Conservation (phyloP, 2,888 invertebrate species). For the Heliconius cydno region DNA sequence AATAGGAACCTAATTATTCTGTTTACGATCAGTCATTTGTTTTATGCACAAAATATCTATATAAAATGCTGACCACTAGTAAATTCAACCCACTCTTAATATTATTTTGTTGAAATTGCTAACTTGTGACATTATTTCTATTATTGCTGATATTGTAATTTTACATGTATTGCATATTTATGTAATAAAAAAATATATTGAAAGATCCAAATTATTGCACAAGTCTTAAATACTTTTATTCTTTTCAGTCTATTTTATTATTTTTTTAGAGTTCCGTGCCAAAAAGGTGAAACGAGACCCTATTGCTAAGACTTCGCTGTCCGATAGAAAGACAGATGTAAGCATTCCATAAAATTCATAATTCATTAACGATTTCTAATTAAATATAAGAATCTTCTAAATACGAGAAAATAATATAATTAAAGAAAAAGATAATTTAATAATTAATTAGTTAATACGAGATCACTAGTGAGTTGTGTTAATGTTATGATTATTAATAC, state of each 20-base stretch:
- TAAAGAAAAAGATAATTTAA: no score
- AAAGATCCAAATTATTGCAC: not conserved
- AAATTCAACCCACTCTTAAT: constrained; percentile 8
- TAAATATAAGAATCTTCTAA: no score
- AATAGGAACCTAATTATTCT: not conserved
- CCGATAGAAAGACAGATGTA: not conserved
- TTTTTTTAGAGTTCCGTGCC: not conserved
- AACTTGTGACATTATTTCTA: constrained; percentile 8
- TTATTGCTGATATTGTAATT: not conserved
- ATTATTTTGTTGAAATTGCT: constrained; percentile 11
- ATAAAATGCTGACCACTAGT: not conserved
- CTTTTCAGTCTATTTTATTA: not conserved
- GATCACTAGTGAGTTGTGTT: not conserved
- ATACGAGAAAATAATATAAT: no score
- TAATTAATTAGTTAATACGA: not conserved
- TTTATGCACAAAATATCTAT: not conserved
- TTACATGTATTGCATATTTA: not conserved
- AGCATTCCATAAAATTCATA: not conserved
- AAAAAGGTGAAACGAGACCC: no score
- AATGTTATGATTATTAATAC: no score
- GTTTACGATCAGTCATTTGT: not conserved
- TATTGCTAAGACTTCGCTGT: no score
- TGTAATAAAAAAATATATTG: not conserved
- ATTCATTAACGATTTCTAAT: not conserved
- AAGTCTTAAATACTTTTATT: not conserved